These are phyloP conservation scores for Etheostoma perlongum DNA, from an alignment of 2,797 vertebrate species.

Conservation along the genomic window DNA sequence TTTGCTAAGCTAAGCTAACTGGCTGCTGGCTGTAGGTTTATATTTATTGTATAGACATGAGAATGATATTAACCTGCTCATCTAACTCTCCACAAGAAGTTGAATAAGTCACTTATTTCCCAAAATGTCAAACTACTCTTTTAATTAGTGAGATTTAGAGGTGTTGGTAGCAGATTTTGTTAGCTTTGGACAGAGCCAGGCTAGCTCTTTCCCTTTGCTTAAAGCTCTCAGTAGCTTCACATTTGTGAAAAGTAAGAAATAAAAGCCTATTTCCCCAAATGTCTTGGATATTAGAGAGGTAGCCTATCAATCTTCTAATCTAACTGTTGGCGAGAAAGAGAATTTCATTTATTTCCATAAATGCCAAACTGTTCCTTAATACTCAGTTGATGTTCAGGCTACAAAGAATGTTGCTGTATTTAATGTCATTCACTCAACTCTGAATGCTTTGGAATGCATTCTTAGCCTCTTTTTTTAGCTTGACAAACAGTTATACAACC, in stretches of 20 bases:
- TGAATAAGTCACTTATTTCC: not conserved
- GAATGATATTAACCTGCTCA: not conserved
- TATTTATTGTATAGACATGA: not conserved
- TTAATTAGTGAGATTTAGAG: not conserved
- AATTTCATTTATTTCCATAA: not conserved
- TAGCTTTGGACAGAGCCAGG: not conserved
- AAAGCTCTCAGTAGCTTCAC: not conserved
- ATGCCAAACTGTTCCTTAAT: not conserved
- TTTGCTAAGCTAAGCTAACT: no score
- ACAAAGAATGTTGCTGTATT: not conserved
- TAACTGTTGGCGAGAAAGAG: not conserved
- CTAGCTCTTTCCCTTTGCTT: not conserved
- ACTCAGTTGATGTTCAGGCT: not conserved
- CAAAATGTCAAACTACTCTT: not conserved
- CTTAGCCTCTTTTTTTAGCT: slow-evolving; percentile 4
- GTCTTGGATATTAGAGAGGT: not conserved
- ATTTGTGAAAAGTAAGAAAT: not conserved
- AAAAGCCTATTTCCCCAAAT: not conserved
- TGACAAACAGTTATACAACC: slow-evolving; percentile 15
- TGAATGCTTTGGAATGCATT: not conserved
- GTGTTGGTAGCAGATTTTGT: not conserved
- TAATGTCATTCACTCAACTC: not conserved
- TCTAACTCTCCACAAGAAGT: not conserved
- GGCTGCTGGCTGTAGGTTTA: no score
- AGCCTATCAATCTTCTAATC: not conserved